Conservation (phyloP, 2,888 invertebrate species). For the Caenorhabditis sp. region DNA sequence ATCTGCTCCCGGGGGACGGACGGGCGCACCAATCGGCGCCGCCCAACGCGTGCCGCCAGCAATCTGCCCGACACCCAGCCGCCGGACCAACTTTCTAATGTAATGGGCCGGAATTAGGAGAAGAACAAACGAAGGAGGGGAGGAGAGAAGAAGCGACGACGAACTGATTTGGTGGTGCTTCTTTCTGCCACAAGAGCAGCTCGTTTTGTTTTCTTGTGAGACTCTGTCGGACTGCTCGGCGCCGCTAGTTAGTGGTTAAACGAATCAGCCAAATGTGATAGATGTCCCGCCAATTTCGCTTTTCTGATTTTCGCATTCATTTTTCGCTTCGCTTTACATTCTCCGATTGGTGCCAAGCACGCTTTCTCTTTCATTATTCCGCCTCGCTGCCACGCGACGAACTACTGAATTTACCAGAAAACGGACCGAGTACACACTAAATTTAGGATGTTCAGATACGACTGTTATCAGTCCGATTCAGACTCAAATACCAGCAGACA, state of each 20-base stretch:
- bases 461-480: too few species aligned
- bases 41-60: neutral
- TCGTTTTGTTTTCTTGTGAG: constrained; percentile 29
- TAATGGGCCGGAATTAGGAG: constrained; percentile 50
- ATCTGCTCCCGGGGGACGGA: constrained; percentile 55
- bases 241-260: constrained; percentile 51
- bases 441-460: too few species aligned
- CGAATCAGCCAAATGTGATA: constrained; percentile 49
- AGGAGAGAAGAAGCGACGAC: constrained; percentile 8
- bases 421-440: too few species aligned
- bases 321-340: constrained; percentile 21
- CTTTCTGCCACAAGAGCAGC: constrained; percentile 1
- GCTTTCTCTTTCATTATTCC: too few species aligned
- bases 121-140: constrained; percentile 32
- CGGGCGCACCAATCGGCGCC: constrained; percentile 13
- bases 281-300: constrained; percentile 43
- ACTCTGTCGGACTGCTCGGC: constrained; percentile 3
- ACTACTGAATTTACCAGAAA: too few species aligned
- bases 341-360: constrained; percentile 19
- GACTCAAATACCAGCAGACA: too few species aligned
- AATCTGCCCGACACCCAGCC: constrained; percentile 2
- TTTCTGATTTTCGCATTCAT: constrained; percentile 26
- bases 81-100: constrained; percentile 34
- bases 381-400: too few species aligned
- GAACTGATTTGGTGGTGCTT: constrained; percentile 33